phyloP scores from a whole-genome alignment of 2,113 vertebrate species.

The Nerophis lumbriciformis region DNA sequence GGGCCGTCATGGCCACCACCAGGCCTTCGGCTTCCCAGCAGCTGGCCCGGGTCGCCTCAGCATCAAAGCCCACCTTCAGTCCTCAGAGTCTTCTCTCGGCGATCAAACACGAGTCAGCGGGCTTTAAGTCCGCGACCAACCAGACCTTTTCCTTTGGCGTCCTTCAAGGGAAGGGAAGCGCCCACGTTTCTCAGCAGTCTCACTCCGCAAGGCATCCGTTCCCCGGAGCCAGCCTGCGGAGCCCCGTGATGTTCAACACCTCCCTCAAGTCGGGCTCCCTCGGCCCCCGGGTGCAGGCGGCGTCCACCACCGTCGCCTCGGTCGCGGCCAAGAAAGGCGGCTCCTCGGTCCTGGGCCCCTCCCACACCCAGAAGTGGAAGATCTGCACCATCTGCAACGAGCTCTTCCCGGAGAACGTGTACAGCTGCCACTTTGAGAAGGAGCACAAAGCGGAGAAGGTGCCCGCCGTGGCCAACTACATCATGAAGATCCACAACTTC shows the following conservation, averaged over 20 bases:
- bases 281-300: slow-evolving; percentile 77
- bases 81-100: slow-evolving; percentile 81
- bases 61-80: slow-evolving; percentile 83
- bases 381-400: slow-evolving; percentile 99
- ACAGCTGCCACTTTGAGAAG: slow-evolving; percentile 95
- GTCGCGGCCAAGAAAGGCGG: slow-evolving; percentile 66
- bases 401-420: slow-evolving; percentile 97
- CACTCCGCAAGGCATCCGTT: slow-evolving; percentile 89
- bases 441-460: slow-evolving; percentile 99
- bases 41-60: slow-evolving; percentile 82
- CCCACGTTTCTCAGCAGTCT: slow-evolving; percentile 86
- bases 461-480: slow-evolving; percentile 95
- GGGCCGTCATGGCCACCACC: slow-evolving; percentile 73
- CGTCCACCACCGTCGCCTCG: slow-evolving; percentile 72
- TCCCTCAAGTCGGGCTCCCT: slow-evolving; percentile 81
- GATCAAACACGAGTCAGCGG: slow-evolving; percentile 81
- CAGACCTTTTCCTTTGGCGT: slow-evolving; percentile 72
- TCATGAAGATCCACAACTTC: slow-evolving; percentile 99
- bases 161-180: slow-evolving; percentile 78
- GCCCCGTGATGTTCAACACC: slow-evolving; percentile 69
- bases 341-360: slow-evolving; percentile 77
- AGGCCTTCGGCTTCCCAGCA: slow-evolving; percentile 84
- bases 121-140: slow-evolving; percentile 78
- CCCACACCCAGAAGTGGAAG: slow-evolving; percentile 98
- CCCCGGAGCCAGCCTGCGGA: slow-evolving; percentile 76